phyloP scores from a whole-genome alignment of 2,113 vertebrate genomes.

The Myrmecobius fasciatus region DNA sequence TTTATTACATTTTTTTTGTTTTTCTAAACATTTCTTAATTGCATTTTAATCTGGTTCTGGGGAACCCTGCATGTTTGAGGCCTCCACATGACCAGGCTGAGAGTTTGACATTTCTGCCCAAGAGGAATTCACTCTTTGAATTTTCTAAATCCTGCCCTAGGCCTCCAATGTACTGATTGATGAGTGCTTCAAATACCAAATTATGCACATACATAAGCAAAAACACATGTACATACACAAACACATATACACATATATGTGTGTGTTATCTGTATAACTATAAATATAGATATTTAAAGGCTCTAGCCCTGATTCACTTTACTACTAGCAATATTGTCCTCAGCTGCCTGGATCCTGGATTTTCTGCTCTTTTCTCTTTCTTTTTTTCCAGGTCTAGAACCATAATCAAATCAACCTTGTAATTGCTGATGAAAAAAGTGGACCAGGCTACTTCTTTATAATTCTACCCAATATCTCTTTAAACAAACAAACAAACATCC shows the following conservation, averaged over 20 bases:
- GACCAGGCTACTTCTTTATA: not conserved
- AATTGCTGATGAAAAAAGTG: not conserved
- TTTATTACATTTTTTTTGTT: too few relatives aligned
- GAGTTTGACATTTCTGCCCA: not conserved
- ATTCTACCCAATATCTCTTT: not conserved
- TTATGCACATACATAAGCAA: too few relatives aligned
- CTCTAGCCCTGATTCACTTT: not conserved
- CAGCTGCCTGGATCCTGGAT: not conserved
- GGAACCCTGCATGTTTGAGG: not conserved
- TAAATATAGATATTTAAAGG: not conserved
- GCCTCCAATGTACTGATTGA: not conserved
- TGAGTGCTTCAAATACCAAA: not conserved
- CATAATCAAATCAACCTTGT: not conserved
- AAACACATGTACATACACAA: too few relatives aligned
- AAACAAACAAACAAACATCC: not conserved
- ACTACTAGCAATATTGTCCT: too few relatives aligned
- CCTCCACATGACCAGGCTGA: not conserved
- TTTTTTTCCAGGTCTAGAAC: not conserved
- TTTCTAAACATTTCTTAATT: not conserved
- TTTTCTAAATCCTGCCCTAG: not conserved
- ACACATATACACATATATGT: too few relatives aligned
- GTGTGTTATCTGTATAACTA: too few relatives aligned
- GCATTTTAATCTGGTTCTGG: not conserved
- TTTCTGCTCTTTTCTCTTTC: not conserved
- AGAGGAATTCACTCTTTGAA: not conserved